Evolutionary conservation across 2,113 vertebrate species (phyloP).

Genomic region (Hippolais icterina): DNA sequence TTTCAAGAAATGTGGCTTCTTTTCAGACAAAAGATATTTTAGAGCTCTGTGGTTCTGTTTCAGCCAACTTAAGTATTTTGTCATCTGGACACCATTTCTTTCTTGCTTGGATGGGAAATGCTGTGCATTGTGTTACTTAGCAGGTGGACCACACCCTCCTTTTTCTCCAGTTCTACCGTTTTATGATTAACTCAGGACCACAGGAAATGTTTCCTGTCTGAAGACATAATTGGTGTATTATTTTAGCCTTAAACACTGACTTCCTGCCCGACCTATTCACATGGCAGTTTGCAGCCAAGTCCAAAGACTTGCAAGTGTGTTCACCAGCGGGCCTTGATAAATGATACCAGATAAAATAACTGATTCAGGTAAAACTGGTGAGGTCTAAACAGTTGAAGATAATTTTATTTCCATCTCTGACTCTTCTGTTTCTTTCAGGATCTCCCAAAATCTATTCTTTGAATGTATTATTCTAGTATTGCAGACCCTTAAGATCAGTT

Average conservation of each 20-base stretch:
- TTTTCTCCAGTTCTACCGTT: conserved; percentile 15
- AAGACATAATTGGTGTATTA: conserved; percentile 56
- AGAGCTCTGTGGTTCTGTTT: background rate
- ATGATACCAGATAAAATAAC: background rate
- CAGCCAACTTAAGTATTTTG: background rate
- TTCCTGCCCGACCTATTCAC: conserved; percentile 58
- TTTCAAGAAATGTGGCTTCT: background rate
- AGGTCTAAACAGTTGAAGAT: background rate
- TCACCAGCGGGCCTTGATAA: background rate
- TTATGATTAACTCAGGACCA: conserved; percentile 44
- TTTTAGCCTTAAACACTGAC: conserved; percentile 47
- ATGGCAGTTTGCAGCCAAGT: background rate
- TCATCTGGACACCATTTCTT: background rate
- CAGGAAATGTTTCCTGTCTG: conserved; percentile 58
- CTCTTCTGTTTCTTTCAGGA: background rate
- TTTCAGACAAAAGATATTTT: background rate
- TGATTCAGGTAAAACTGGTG: background rate
- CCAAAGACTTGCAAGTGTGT: background rate
- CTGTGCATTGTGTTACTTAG: background rate
- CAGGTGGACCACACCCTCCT: conserved; percentile 17
- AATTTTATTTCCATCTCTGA: background rate
- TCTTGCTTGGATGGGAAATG: background rate
- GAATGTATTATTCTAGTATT: background rate
- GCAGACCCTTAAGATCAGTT: background rate
- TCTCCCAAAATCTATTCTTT: background rate